Evolutionary conservation across 2,797 vertebrate species (phyloP).

Genomic region (Anas capensis): DNA sequence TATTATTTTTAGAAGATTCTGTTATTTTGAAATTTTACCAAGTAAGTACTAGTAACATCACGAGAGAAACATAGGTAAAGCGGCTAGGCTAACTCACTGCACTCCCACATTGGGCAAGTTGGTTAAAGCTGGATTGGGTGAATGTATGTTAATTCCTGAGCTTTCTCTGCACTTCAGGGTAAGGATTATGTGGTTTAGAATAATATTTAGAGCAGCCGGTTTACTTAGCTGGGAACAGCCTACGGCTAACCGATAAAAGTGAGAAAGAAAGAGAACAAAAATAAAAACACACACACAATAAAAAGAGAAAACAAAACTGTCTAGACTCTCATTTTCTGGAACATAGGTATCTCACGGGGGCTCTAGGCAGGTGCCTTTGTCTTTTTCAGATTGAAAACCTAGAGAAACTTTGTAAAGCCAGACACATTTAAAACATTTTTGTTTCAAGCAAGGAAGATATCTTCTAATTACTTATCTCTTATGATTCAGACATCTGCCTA

Average conservation of each 20-base stretch:
- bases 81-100: neutral
- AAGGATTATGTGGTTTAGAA: constrained; percentile 43
- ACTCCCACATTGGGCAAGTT: neutral
- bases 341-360: neutral
- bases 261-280: neutral
- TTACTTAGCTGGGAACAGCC: constrained; percentile 22
- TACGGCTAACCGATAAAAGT: neutral
- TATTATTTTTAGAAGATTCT: neutral
- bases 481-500: neutral
- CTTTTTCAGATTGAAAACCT: neutral
- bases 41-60: neutral
- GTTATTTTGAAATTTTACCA: neutral
- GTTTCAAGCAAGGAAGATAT: neutral
- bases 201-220: constrained; percentile 21
- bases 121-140: neutral
- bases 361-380: neutral
- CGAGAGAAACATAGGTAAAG: neutral
- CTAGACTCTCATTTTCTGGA: neutral
- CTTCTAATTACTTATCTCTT: neutral
- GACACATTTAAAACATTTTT: neutral
- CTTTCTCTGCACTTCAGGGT: neutral
- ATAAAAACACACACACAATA: neutral
- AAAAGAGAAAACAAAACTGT: neutral
- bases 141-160: constrained; percentile 9
- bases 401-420: neutral